Percentiles rank a stretch among this genome's conserved stretches.
phyloP scores from a whole-genome alignment of 2,113 vertebrate species.

The Narcine bancroftii region DNA sequence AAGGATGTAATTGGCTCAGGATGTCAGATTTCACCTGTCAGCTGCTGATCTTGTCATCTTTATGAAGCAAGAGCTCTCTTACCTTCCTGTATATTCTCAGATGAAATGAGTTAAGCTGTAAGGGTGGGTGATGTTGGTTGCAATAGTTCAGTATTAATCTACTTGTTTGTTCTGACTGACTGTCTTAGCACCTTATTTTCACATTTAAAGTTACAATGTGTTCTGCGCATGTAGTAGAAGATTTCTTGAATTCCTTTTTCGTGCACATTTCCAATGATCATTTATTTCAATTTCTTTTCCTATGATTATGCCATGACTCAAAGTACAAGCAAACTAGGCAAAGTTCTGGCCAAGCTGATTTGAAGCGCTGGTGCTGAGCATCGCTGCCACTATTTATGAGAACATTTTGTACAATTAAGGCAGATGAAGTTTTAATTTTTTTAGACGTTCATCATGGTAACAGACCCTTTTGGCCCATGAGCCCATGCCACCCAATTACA shows the following conservation, averaged over 20 bases:
- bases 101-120: constrained; percentile 1
- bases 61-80: background rate
- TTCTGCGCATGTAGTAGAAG: background rate
- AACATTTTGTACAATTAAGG: background rate
- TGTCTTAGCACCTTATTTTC: background rate
- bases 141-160: background rate
- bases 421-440: too few species aligned
- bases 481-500: too few species aligned
- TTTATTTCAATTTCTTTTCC: background rate
- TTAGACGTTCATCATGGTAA: too few species aligned
- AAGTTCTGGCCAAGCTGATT: background rate
- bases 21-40: background rate
- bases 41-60: constrained; percentile 13
- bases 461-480: too few species aligned
- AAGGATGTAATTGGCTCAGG: background rate
- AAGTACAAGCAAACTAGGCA: background rate
- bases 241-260: background rate
- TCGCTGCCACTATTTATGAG: background rate
- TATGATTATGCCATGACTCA: constrained; percentile 15
- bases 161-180: background rate
- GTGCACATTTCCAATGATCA: background rate
- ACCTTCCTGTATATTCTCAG: background rate
- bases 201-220: background rate
- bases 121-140: constrained; percentile 15
- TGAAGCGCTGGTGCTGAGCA: background rate